Evolutionary conservation across 1,140 invertebrate species (phyloP), one percentile per base, ranked within the genome.

Genomic region (Trichonephila inaurata): DNA sequence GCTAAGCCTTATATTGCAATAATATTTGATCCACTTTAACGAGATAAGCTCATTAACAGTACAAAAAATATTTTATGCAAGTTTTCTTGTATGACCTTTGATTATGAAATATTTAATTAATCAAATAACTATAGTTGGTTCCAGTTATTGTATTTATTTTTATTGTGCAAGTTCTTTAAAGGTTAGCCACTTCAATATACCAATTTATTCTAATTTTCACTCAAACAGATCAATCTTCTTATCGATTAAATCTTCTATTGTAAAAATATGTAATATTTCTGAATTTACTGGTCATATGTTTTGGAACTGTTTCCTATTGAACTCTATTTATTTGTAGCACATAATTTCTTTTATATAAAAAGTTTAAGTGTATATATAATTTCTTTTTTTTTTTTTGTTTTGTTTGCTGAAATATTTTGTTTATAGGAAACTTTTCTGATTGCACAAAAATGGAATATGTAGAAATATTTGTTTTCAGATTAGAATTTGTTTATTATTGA

Each of bases 141-240:
- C 60, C 33, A 24, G 58, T 51, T 87, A 51, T 28, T n/a, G 33
- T 33, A 44, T 62, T 83, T 44, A 28, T 40, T 24, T 44, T 24
- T 69, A 18, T 18, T 21, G 19, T 28, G 81, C 18, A 21, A 82
- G 21, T 14, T 64, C 16, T n/a, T n/a, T 28, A 64, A 87, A 86
- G 83, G 83, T 87, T 69, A 61, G 61, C 91, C 91, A 92, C 91
- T 92, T 92, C 91, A 92, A 92, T 92, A 87, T 92, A 92, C 62
- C 83, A 51, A 87, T 66, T 83, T n/a, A 64, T 64, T 62, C 51
- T 21, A 51, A 51, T 61, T 83, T 66, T 81, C 60, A 19, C 2
- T 61, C 28, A 44, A 33, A 40, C 1, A 28, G 33, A 40, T 62
- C 18, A 64, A 66, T 8, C 33, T 60, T 40, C 28, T 21, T 21